Conservation (phyloP, 2,797 vertebrate genomes). For the Enteromius anoplus region DNA sequence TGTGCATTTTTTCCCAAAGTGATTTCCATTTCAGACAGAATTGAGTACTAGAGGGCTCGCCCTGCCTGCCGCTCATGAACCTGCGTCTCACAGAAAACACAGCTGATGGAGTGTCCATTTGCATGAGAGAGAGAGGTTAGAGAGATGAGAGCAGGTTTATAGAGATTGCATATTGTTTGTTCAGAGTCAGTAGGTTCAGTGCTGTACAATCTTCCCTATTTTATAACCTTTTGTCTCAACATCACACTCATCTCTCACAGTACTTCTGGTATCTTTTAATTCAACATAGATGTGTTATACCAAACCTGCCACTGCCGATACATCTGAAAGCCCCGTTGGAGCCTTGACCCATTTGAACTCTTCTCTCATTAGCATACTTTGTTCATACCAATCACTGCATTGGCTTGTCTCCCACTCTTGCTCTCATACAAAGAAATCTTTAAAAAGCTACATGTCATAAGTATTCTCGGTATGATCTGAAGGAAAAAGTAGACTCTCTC, state of each 20-base stretch:
- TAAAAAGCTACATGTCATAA: slow-evolving; percentile 70
- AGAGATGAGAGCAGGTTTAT: slow-evolving; percentile 4
- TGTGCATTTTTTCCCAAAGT: not conserved
- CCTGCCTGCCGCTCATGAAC: slow-evolving; percentile 3
- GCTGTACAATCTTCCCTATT: slow-evolving; percentile 9
- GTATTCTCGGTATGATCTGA: slow-evolving; percentile 74
- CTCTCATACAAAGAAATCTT: slow-evolving; percentile 41
- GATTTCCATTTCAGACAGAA: slow-evolving; percentile 46
- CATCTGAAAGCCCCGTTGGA: slow-evolving; percentile 29
- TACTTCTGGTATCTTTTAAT: slow-evolving; percentile 9
- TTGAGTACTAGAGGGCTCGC: slow-evolving; percentile 8
- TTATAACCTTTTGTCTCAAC: slow-evolving; percentile 34
- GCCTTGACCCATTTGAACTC: slow-evolving; percentile 26
- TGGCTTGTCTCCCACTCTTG: slow-evolving; percentile 4
- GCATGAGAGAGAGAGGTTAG: slow-evolving; percentile 31
- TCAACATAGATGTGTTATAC: slow-evolving; percentile 14
- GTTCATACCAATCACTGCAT: slow-evolving; percentile 42
- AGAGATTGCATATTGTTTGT: slow-evolving; percentile 14
- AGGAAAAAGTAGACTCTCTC: slow-evolving; percentile 70
- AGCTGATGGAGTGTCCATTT: slow-evolving; percentile 27
- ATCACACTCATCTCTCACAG: not conserved
- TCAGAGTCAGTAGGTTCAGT: not conserved
- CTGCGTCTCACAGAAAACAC: slow-evolving; percentile 9
- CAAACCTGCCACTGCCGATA: slow-evolving; percentile 18
- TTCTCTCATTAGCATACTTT: slow-evolving; percentile 65